These are phyloP conservation scores for Aphaenogaster ashmeadi DNA, from an alignment of 1,140 invertebrate species.

Conservation along the genomic window DNA sequence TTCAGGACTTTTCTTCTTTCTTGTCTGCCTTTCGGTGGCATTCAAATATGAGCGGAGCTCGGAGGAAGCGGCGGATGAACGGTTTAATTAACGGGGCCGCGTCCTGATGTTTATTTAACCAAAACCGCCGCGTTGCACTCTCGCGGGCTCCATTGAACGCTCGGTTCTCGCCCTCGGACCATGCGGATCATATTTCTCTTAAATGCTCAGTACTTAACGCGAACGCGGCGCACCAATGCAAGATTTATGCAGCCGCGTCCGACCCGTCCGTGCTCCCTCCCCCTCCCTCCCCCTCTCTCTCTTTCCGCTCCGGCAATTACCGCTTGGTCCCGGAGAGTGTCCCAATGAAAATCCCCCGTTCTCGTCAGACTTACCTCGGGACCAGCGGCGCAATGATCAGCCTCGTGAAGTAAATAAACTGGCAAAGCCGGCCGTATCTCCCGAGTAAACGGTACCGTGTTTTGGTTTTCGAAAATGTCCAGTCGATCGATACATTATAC, in stretches of 20 bases:
- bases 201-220: conserved; percentile 73
- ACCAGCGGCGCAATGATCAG: conserved; percentile 17
- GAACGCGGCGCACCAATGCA: conserved; percentile 44
- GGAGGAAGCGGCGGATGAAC: neutral
- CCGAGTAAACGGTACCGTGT: neutral
- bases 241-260: conserved; percentile 64
- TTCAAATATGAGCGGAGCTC: conserved; percentile 46
- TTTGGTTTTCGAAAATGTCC: conserved; percentile 35
- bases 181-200: conserved; percentile 76
- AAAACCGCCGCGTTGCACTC: conserved; percentile 44
- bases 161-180: conserved; percentile 18
- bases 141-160: conserved; percentile 45
- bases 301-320: conserved; percentile 64
- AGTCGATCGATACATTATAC: neutral
- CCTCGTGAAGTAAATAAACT: conserved; percentile 32
- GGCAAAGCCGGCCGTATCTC: conserved; percentile 12
- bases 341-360: conserved; percentile 38
- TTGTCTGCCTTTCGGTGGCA: neutral
- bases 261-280: neutral
- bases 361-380: conserved; percentile 32
- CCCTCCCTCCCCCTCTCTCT: conserved; percentile 24
- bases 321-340: conserved; percentile 11
- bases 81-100: conserved; percentile 59
- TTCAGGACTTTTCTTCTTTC: conserved; percentile 38
- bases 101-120: conserved; percentile 66